phyloP scores from a whole-genome alignment of 2,797 vertebrate genomes.

The Brachyalestes nurse region DNA sequence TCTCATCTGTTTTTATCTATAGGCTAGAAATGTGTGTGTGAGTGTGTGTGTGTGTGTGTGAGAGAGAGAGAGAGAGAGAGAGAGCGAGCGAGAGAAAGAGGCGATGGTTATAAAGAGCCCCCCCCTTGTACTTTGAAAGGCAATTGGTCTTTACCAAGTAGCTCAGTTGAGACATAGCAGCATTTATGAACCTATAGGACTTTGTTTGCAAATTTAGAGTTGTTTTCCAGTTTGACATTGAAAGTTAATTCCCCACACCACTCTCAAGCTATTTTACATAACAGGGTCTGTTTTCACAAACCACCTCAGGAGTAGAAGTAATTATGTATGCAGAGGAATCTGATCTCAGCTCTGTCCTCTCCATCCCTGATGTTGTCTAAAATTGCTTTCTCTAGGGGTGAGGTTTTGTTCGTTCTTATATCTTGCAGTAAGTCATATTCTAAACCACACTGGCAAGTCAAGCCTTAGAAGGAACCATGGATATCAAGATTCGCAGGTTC shows the following conservation, averaged over 20 bases:
- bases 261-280: too few species aligned
- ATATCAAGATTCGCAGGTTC: too few species aligned
- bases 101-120: conserved; percentile 1
- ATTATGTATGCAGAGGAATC: too few species aligned
- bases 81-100: conserved; percentile 5
- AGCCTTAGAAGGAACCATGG: too few species aligned
- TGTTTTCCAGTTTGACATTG: conserved; percentile 5
- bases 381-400: too few species aligned
- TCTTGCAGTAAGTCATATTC: too few species aligned
- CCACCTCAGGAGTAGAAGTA: too few species aligned
- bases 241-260: not conserved
- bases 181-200: conserved; percentile 8
- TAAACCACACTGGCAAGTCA: too few species aligned
- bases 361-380: too few species aligned
- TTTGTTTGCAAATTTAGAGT: conserved; percentile 3
- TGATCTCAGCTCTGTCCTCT: too few species aligned
- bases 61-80: conserved; percentile 8
- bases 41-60: accelerated
- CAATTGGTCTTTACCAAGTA: conserved; percentile 10
- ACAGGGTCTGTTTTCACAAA: too few species aligned
- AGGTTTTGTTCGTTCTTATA: too few species aligned
- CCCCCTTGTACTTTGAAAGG: conserved; percentile 13
- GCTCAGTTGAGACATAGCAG: conserved; percentile 1
- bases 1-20: conserved; percentile 50
- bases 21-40: conserved; percentile 17